Evolutionary conservation across 2,888 invertebrate species (phyloP), one percentile per base, ranked within the genome.

Genomic region (Frankliniella fusca): DNA sequence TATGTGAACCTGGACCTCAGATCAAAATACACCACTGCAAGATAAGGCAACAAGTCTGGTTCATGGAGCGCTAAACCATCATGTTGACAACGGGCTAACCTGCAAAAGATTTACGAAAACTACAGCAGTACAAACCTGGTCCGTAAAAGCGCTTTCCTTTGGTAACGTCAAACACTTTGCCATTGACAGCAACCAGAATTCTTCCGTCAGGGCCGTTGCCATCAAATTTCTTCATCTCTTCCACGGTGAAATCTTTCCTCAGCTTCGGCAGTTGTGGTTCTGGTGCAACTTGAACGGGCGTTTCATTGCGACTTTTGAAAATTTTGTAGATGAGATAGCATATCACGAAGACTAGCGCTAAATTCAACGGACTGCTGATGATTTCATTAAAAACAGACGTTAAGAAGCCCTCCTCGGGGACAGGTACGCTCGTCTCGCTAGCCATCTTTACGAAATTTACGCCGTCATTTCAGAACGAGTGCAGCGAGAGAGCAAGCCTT

Each of bases 151-250:
- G 91, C 87, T 94, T 94, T 83, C 97, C 97, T 87, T 92, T 93
- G 79, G 98, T 97, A 85, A 94, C 97, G 90, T 99, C 98, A 89
- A 96, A 99, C 81, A 99, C 94, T 90, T 93, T 96, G 48, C 97
- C 97, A 88, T 98, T 97, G 82, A 98, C 95, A 12, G 96, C 98
- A 80, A 99, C 92, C 84, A 98, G 90, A 84, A 98, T 94, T 85
- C 98, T 90, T 48, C 96, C 97, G 87, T 97, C 97, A 50, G 93
- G 90, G 86, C 94, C 94, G 82, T 90, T 94, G 9, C 98, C 98
- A 88, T 98, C 95, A 88, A 93, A 98, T 85, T 93, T 92, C 85
- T 92, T 92, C 84, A 99, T 89, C 88, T 99, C 97, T 85, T 94
- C 92, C 79, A 96, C 90, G 5, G 95, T 96, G 90, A 98, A 96